A percentile compares a stretch with the other conserved stretches of the same genome.
These are phyloP conservation scores for Cantharis rustica DNA, from an alignment of 2,888 invertebrate genomes.

Conservation along the genomic window DNA sequence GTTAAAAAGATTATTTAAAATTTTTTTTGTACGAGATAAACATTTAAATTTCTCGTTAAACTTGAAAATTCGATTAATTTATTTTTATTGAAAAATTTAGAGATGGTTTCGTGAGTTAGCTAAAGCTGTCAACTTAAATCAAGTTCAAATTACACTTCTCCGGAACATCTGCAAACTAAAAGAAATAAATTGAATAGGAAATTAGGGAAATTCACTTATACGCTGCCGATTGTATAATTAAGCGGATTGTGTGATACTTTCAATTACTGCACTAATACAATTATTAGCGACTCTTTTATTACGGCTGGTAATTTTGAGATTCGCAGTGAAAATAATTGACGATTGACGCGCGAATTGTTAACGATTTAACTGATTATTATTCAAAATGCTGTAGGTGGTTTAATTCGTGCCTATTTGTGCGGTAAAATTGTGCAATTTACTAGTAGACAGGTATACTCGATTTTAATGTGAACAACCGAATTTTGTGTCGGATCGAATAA, in stretches of 20 bases:
- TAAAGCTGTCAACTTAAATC: slow-evolving; percentile 23
- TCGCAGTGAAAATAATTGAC: neutral
- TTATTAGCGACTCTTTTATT: neutral
- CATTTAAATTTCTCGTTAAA: neutral
- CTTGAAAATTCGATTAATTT: neutral
- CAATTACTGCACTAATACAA: neutral
- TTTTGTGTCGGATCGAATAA: neutral
- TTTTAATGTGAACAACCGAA: slow-evolving; percentile 5
- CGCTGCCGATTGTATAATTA: neutral
- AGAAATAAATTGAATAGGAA: slow-evolving; percentile 20
- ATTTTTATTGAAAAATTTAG: neutral
- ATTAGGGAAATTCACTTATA: slow-evolving; percentile 27
- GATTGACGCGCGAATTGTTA: neutral
- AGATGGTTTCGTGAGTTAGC: neutral
- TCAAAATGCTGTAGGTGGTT: neutral
- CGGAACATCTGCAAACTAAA: slow-evolving; percentile 24
- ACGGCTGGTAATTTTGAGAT: neutral
- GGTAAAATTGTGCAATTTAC: slow-evolving; percentile 7
- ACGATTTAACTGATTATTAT: neutral
- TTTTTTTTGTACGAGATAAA: neutral
- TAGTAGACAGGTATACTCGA: neutral
- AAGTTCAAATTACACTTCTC: slow-evolving; percentile 19
- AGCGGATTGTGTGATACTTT: neutral
- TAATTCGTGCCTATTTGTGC: slow-evolving; percentile 9
- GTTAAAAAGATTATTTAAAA: too few species aligned